phyloP scores from a whole-genome alignment of 2,888 invertebrate genomes.

The Portevinia maculata region DNA sequence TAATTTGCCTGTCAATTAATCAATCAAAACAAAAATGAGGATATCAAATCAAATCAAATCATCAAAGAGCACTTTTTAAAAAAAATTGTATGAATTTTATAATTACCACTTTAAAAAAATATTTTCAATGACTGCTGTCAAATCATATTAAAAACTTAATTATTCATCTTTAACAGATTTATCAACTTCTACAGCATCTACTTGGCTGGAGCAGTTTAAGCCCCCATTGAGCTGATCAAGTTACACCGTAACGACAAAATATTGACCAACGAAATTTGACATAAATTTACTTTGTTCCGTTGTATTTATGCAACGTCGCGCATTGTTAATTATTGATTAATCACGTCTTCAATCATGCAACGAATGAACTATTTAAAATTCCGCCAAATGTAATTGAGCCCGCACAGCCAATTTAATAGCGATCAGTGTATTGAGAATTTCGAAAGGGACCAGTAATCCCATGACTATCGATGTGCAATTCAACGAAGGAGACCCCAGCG shows the following conservation, averaged over 20 bases:
- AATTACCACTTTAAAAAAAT: too few species aligned
- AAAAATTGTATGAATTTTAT: too few species aligned
- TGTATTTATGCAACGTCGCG: constrained; percentile 52
- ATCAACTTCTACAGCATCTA: constrained; percentile 1
- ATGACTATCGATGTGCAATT: constrained; percentile 56
- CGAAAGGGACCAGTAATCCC: constrained; percentile 57
- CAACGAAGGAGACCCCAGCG: constrained; percentile 57
- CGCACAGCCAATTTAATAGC: constrained; percentile 20
- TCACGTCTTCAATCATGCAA: constrained; percentile 73
- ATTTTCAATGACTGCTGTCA: constrained; percentile 24
- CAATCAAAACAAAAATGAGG: too few species aligned
- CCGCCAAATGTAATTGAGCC: constrained; percentile 33
- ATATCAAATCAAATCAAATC: too few species aligned
- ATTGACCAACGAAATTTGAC: constrained; percentile 69
- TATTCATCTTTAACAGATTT: constrained; percentile 42
- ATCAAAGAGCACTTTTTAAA: too few species aligned
- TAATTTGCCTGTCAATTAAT: too few species aligned
- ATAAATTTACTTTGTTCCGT: constrained; percentile 36
- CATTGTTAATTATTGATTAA: constrained; percentile 74
- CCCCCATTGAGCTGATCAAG: constrained; percentile 42
- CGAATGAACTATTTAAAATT: constrained; percentile 66
- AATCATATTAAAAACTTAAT: constrained; percentile 28
- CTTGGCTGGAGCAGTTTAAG: background rate
- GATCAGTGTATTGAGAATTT: constrained; percentile 28
- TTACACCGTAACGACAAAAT: constrained; percentile 56